Evolutionary conservation across 2,113 vertebrate species (phyloP), one percentile per base, ranked within the genome.

Genomic region (Chauna torquata): DNA sequence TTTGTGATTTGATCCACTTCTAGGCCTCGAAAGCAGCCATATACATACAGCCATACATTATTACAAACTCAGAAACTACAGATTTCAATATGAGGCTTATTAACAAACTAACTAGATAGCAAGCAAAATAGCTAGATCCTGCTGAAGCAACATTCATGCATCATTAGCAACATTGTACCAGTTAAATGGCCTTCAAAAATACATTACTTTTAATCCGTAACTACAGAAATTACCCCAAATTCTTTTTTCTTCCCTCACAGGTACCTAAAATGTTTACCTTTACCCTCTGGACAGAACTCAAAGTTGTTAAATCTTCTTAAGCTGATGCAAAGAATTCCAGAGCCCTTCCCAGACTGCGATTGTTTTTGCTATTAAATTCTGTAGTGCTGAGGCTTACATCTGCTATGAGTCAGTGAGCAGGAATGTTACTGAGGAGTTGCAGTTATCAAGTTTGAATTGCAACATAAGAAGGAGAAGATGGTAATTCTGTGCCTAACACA

Each of bases 371-470:
- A 70, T 93, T 95, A 87, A 96, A 82, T 94, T 92, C 71, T 92
- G 95, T 49, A 72, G 88, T 45, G 76, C 12, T 92, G 75, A 90
- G 83, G 74, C 88, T 97, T 88, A 93, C 79, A 91, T 96, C 94
- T 97, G 90, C 77, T 85, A 25, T 98, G 97, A 98, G 83, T 98
- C 98, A 98, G 92, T 2, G 19, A 34, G 47, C 58, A 96, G 96
- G 97, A 98, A 98, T 97, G 97, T 96, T 97, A 50, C 89, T 54
- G 88, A 96, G 96, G 95, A 97, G 55, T 8, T 85, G 81, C 62
- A 77, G 52, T 93, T 95, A 94, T 86, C 75, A 79, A 80, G 82
- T 71, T 66, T 92, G 90, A 93, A 89, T 96, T 96, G 89, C 92
- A 93, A 90, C 84, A 86, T 47, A 93, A 90, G 68, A 70, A 47